Conservation (phyloP, 2,888 invertebrate species). For the Acrobasis suavella region DNA sequence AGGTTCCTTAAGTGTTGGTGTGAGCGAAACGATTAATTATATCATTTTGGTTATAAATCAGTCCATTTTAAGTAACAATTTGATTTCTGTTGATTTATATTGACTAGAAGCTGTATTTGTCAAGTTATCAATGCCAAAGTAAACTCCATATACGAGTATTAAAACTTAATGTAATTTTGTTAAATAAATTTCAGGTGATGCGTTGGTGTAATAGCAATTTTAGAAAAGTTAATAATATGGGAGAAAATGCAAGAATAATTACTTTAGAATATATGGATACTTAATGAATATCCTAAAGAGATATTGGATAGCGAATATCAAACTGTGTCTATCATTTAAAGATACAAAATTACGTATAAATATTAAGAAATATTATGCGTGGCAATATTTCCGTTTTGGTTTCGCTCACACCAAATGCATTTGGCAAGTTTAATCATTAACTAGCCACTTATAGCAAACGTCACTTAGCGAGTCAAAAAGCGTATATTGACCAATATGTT, state of each 20-base stretch:
- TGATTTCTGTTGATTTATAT: conserved; percentile 33
- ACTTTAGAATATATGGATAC: not conserved
- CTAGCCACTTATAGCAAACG: conserved; percentile 34
- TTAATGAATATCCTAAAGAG: conserved; percentile 1
- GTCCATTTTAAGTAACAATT: conserved; percentile 32
- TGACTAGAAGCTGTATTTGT: conserved; percentile 53
- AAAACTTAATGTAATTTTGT: too few relatives aligned
- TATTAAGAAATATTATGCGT: conserved; percentile 22
- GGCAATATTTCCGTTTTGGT: conserved; percentile 19
- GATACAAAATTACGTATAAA: conserved; percentile 17
- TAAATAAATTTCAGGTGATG: too few relatives aligned
- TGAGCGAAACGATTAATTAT: conserved; percentile 50
- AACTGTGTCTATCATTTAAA: not conserved
- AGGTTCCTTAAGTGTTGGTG: conserved; percentile 48
- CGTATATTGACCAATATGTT: not conserved
- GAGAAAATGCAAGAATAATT: not conserved
- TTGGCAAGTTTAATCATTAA: conserved; percentile 61
- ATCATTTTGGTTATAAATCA: conserved; percentile 34
- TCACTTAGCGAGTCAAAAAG: not conserved
- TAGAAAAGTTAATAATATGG: not conserved
- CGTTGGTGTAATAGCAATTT: not conserved
- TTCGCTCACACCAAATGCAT: conserved; percentile 65
- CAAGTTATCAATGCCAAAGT: not conserved
- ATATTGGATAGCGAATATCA: not conserved
- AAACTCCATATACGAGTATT: too few relatives aligned